Base-by-base conservation (phyloP, 2,113 vertebrate genomes). In the Passer domesticus region DNA sequence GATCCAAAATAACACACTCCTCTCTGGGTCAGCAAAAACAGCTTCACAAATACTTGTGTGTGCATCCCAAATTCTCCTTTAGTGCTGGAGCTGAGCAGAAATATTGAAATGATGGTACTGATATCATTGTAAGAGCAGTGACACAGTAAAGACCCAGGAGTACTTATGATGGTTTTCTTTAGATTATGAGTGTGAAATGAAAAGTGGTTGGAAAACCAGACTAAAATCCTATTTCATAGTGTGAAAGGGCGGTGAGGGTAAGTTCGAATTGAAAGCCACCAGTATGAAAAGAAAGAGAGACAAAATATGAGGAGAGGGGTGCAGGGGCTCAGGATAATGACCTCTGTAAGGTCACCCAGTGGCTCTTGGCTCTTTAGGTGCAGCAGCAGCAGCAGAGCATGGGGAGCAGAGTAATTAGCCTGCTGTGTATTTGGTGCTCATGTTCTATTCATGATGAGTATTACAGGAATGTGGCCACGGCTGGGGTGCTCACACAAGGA, bases 381-480 rank as follows among this genome's bases (percentile, higher is more conserved):
- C 33, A n/a, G 21, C 37, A 68, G n/a, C 17, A 79, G 7, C 35
- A n/a, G 21, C 37, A 22, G 20, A 22, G 20, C 20, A 23, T 35
- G 19, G 12, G 8, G 27, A 74, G 50, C 68, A 55, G 17, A 0
- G 1, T 33, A 20, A 60, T 0, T 6, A 46, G 8, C 13, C n/a
- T 55, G 22, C 10, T 25, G 0, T 0, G 1, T 5, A 21, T 7
- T 52, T 56, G 66, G 22, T 64, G 60, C 15, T 60, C 3, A 28
- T 9, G 52, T 19, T 21, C 7, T 31, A 43, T 31, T 18, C 11
- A 11, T 3, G 2, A 28, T 37, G 49, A 41, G 9, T 11, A 13
- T 37, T 49, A 43, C 46, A 73, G 25, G 30, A 43, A 27, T 1
- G 0, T 7, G 22, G n/a, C 13, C 1, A 0, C 4, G 25, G 31